Percentiles rank a stretch among this genome's conserved stretches.
Evolutionary conservation across 2,888 invertebrate species (phyloP).

Genomic region (Nemapogon koenigi): DNA sequence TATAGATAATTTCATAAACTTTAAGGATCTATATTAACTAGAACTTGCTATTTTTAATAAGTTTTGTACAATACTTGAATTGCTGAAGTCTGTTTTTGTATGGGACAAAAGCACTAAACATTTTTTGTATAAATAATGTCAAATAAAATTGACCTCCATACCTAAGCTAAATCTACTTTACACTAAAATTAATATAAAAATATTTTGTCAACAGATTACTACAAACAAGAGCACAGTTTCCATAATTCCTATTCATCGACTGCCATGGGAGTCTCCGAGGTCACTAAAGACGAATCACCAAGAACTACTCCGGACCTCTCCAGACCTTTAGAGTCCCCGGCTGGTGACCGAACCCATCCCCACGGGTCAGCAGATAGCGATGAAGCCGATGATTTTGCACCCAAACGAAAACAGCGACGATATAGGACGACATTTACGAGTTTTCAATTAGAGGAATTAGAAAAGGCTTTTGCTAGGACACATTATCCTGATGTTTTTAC

Average conservation of each 20-base stretch:
- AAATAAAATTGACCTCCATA: too few species aligned
- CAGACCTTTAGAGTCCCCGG: conserved; percentile 45
- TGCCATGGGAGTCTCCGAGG: conserved; percentile 47
- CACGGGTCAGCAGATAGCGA: conserved; percentile 69
- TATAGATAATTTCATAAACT: too few species aligned
- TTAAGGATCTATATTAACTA: too few species aligned
- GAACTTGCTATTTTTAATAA: too few species aligned
- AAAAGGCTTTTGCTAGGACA: conserved; percentile 96
- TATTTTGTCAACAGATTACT: conserved; percentile 42
- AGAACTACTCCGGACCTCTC: conserved; percentile 50
- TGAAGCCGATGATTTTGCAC: conserved; percentile 79
- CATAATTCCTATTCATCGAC: conserved; percentile 30
- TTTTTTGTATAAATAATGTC: too few species aligned
- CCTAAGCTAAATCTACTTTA: too few species aligned
- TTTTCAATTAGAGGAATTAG: conserved; percentile 93
- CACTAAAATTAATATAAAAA: not conserved
- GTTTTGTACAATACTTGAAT: too few species aligned
- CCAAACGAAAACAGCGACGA: conserved; percentile 88
- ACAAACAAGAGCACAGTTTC: conserved; percentile 37
- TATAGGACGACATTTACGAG: conserved; percentile 95
- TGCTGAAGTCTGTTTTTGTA: too few species aligned
- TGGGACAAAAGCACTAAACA: too few species aligned
- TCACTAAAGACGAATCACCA: conserved; percentile 45
- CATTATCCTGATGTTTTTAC: conserved; percentile 99
- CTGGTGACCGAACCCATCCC: conserved; percentile 51